Evolutionary conservation across 2,113 vertebrate genomes (phyloP).

Genomic region (Neotragus pygmaeus): DNA sequence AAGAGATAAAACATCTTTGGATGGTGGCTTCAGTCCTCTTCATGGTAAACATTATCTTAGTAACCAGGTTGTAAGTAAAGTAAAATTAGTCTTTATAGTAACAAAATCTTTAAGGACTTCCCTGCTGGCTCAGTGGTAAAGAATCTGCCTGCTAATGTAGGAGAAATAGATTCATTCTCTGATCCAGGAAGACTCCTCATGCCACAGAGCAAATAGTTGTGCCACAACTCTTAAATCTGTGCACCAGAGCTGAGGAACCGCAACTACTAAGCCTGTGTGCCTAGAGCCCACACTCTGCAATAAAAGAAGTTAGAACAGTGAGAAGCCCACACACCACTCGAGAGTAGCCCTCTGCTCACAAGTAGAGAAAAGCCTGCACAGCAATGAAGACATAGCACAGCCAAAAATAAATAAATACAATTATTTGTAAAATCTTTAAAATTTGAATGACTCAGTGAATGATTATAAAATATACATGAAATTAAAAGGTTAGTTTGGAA

Average conservation of each 20-base stretch:
- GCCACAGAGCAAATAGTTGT: not conserved
- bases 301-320: not conserved
- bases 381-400: not conserved
- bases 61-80: conserved; percentile 16
- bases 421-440: not conserved
- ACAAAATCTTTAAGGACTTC: not conserved
- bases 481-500: not conserved
- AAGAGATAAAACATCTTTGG: conserved; percentile 1
- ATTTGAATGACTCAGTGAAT: not conserved
- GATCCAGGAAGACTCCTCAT: not conserved
- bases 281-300: not conserved
- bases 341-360: not conserved
- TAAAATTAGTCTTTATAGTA: not conserved
- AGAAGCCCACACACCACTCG: not conserved
- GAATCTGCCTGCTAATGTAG: not conserved
- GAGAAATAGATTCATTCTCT: not conserved
- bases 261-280: not conserved
- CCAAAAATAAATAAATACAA: not conserved
- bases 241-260: not conserved
- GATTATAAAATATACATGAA: not conserved
- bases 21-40: not conserved
- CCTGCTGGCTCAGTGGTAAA: not conserved
- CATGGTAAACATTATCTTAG: conserved; percentile 17
- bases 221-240: not conserved
- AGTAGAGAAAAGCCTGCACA: not conserved